Conservation (phyloP, 2,888 invertebrate species). For the Calliphora vomitoria region DNA sequence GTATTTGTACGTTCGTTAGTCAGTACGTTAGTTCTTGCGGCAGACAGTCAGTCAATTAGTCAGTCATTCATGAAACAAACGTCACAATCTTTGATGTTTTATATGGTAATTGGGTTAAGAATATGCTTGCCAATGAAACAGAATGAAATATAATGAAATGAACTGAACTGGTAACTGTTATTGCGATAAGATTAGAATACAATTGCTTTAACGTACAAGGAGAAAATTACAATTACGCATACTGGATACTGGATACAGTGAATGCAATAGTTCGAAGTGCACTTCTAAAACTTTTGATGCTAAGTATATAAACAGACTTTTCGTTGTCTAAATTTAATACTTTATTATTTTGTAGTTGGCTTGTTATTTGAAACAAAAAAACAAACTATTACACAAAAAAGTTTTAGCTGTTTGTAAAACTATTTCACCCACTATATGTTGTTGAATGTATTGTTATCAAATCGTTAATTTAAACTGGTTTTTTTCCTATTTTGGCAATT, state of each 20-base stretch:
- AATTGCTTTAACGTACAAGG: constrained; percentile 20
- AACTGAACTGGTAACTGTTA: constrained; percentile 28
- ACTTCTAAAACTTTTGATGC: background rate
- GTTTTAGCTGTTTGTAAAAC: no score
- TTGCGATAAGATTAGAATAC: constrained; percentile 53
- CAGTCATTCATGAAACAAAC: constrained; percentile 10
- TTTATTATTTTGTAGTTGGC: no score
- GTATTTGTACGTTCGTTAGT: background rate
- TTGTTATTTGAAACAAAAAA: no score
- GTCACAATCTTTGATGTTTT: constrained; percentile 34
- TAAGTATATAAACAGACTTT: no score
- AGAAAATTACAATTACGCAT: constrained; percentile 12
- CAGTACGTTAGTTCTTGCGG: background rate
- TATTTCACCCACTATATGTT: no score
- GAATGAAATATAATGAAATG: constrained; percentile 16
- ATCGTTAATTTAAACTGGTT: background rate
- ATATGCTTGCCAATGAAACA: constrained; percentile 29
- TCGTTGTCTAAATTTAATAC: no score
- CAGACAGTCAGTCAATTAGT: constrained; percentile 1
- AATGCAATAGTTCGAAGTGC: background rate
- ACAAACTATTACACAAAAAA: no score
- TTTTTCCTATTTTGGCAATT: background rate
- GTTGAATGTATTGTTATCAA: no score
- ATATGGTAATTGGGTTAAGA: constrained; percentile 53
- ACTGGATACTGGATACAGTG: background rate